phyloP scores from a whole-genome alignment of 2,888 invertebrate species.

The Microctonus brassicae region DNA sequence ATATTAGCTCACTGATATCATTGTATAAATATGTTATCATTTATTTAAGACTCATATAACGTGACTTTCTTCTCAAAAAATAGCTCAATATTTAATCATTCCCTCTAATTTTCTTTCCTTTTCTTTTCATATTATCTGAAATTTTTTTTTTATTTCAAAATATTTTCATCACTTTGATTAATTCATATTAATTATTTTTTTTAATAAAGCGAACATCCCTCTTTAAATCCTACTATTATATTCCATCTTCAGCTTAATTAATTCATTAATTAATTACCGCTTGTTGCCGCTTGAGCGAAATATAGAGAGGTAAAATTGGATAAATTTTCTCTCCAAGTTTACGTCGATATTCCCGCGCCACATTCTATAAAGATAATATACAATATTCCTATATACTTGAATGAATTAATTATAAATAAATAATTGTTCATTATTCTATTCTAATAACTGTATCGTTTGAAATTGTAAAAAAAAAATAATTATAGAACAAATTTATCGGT shows the following conservation, averaged over 20 bases:
- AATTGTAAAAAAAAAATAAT: no score
- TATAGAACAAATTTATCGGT: no score
- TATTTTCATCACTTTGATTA: no score
- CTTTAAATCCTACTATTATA: conserved; percentile 24
- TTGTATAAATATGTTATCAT: not conserved
- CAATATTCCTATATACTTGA: not conserved
- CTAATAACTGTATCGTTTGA: no score
- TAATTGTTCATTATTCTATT: no score
- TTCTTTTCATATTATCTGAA: no score
- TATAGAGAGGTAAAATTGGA: conserved; percentile 37
- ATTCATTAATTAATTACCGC: conserved; percentile 56
- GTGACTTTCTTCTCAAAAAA: no score
- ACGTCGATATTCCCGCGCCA: not conserved
- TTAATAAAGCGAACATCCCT: not conserved
- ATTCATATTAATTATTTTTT: not conserved
- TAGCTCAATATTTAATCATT: no score
- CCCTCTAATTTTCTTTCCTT: no score
- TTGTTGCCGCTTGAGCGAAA: conserved; percentile 34
- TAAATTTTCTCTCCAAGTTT: conserved; percentile 30
- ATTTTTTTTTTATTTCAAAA: no score
- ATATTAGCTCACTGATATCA: not conserved
- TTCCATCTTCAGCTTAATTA: conserved; percentile 48
- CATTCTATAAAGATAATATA: not conserved
- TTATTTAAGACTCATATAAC: no score
- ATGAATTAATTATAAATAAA: not conserved